These are phyloP conservation scores for Diorhabda carinulata DNA, from an alignment of 1,140 invertebrate species.

Conservation along the genomic window DNA sequence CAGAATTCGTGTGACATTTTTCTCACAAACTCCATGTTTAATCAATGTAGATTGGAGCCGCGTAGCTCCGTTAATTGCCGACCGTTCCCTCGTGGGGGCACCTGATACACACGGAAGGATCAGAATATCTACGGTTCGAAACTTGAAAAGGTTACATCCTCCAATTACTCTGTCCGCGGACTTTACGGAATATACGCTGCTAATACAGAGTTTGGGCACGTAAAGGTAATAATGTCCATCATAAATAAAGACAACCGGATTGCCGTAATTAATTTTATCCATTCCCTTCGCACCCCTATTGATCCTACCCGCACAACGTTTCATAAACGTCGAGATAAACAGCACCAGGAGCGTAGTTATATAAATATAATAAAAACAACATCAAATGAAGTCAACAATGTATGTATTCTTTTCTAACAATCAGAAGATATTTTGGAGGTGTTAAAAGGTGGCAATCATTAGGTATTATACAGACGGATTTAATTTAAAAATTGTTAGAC, in stretches of 20 bases:
- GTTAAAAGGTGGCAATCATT: too few species aligned
- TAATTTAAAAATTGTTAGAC: too few species aligned
- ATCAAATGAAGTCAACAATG: too few species aligned
- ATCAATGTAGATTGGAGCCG: background rate
- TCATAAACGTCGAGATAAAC: constrained; percentile 16
- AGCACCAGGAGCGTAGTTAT: background rate
- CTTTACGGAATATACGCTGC: constrained; percentile 7
- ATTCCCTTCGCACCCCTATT: constrained; percentile 17
- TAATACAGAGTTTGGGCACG: constrained; percentile 29
- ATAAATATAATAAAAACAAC: too few species aligned
- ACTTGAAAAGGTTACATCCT: background rate
- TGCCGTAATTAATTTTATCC: constrained; percentile 23
- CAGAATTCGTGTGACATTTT: too few species aligned
- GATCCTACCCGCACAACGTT: constrained; percentile 23
- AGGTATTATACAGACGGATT: too few species aligned
- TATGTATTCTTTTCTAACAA: too few species aligned
- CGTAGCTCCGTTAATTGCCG: background rate
- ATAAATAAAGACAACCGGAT: constrained; percentile 30
- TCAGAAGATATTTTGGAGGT: too few species aligned
- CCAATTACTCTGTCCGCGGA: constrained; percentile 1
- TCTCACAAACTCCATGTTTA: too few species aligned
- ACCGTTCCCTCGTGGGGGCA: background rate
- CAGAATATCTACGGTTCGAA: background rate
- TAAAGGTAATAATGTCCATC: constrained; percentile 26
- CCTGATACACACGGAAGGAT: background rate